Percentiles rank a stretch among this genome's conserved stretches.
phyloP scores from a whole-genome alignment of 1,140 invertebrate genomes.

The Subanguina moxae region DNA sequence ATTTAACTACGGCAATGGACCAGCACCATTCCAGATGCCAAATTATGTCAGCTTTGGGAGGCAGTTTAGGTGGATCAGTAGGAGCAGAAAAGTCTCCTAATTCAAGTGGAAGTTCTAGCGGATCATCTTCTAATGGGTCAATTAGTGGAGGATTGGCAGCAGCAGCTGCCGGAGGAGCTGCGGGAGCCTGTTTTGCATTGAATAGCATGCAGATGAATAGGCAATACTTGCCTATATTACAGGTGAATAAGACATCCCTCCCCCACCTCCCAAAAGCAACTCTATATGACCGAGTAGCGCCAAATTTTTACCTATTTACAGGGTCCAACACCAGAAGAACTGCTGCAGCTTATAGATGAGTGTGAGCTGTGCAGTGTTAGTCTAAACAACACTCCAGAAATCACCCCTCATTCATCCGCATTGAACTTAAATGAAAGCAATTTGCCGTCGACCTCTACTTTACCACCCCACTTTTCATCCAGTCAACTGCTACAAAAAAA shows the following conservation, averaged over 20 bases:
- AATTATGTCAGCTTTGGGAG: slow-evolving; percentile 7
- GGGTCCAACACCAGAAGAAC: slow-evolving; percentile 81
- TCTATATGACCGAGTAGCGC: too few relatives aligned
- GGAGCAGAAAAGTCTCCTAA: slow-evolving; percentile 1
- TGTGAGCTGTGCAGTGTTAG: slow-evolving; percentile 68
- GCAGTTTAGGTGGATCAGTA: slow-evolving; percentile 12
- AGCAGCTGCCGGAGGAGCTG: slow-evolving; percentile 1
- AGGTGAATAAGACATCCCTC: slow-evolving; percentile 17
- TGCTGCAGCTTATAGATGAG: slow-evolving; percentile 82
- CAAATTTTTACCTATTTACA: slow-evolving; percentile 62
- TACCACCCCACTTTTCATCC: too few relatives aligned
- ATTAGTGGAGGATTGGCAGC: slow-evolving; percentile 20
- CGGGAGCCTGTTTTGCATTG: not conserved
- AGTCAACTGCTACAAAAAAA: too few relatives aligned
- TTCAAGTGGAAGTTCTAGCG: not conserved
- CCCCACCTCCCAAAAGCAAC: too few relatives aligned
- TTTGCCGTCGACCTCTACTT: not conserved
- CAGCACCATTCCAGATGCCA: slow-evolving; percentile 41
- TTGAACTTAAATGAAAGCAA: slow-evolving; percentile 6
- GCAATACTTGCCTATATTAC: slow-evolving; percentile 10
- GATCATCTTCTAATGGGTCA: not conserved
- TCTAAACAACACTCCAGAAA: slow-evolving; percentile 24
- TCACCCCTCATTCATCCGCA: slow-evolving; percentile 29
- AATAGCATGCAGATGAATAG: slow-evolving; percentile 13
- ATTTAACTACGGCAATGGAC: slow-evolving; percentile 88